These are phyloP conservation scores for Cosmia trapezina DNA, from an alignment of 2,888 invertebrate genomes.

Conservation along the genomic window DNA sequence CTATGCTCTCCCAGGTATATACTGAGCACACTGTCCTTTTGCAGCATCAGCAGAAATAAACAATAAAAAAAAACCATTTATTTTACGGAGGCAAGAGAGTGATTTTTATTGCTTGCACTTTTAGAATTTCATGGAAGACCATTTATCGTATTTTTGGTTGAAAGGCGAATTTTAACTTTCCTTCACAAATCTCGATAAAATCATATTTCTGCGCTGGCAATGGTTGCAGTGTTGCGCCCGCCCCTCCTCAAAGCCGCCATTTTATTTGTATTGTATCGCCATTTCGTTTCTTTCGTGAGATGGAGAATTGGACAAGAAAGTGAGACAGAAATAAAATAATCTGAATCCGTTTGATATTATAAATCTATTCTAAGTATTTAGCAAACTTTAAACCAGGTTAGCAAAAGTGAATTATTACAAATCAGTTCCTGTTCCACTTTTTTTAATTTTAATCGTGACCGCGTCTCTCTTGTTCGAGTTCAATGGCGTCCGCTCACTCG, in stretches of 20 bases:
- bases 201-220: constrained; percentile 30
- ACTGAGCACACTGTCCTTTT: constrained; percentile 4
- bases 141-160: background rate
- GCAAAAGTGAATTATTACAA: constrained; percentile 38
- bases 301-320: constrained; percentile 87
- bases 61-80: background rate
- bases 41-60: background rate
- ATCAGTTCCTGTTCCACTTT: constrained; percentile 23
- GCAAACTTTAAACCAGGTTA: constrained; percentile 61
- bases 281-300: constrained; percentile 90
- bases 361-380: constrained; percentile 26
- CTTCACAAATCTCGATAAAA: background rate
- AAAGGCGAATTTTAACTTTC: background rate
- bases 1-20: background rate
- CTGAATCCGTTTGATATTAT: constrained; percentile 57
- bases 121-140: background rate
- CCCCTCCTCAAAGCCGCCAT: constrained; percentile 77
- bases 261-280: constrained; percentile 88
- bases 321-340: constrained; percentile 89
- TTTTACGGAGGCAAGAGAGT: background rate
- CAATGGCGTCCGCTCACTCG: constrained; percentile 88
- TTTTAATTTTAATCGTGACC: constrained; percentile 59
- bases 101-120: background rate
- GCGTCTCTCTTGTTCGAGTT: constrained; percentile 75
- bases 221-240: background rate